phyloP scores from a whole-genome alignment of 2,888 invertebrate species.

The Philhelius pedissequus region DNA sequence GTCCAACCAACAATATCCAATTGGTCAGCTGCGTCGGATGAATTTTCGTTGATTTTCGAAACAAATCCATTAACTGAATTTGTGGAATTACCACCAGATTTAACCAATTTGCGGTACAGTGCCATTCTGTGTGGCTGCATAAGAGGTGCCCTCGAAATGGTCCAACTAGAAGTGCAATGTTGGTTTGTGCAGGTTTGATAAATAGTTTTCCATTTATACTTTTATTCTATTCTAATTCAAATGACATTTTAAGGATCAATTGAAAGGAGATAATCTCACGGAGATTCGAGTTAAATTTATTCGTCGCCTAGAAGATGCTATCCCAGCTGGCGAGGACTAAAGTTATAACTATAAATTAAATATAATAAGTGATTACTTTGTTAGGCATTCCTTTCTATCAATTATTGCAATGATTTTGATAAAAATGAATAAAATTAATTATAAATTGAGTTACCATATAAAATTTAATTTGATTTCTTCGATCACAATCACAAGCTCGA shows the following conservation, averaged over 20 bases:
- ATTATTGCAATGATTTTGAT: conserved; percentile 33
- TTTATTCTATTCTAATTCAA: not conserved
- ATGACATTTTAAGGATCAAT: conserved; percentile 85
- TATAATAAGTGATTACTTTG: not conserved
- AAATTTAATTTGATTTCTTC: too few species aligned
- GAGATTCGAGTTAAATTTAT: conserved; percentile 97
- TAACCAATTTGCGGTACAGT: conserved; percentile 92
- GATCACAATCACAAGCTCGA: too few species aligned
- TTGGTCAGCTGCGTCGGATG: conserved; percentile 96
- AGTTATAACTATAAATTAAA: not conserved
- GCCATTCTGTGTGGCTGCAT: conserved; percentile 94
- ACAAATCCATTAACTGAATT: conserved; percentile 97
- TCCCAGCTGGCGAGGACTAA: conserved; percentile 99
- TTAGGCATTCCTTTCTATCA: conserved; percentile 42
- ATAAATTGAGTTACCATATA: not conserved
- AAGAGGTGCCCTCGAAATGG: conserved; percentile 98
- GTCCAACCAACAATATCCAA: conserved; percentile 95
- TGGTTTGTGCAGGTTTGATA: conserved; percentile 89
- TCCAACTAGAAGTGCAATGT: conserved; percentile 96
- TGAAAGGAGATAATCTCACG: conserved; percentile 95
- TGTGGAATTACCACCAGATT: conserved; percentile 94
- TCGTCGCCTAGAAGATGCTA: conserved; percentile 96
- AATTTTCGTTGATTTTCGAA: conserved; percentile 97
- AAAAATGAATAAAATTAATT: conserved; percentile 34
- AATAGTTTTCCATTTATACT: not conserved